Evolutionary conservation across 2,888 invertebrate genomes (phyloP), one percentile per base, ranked within the genome.

Genomic region (Aphidius colemani): DNA sequence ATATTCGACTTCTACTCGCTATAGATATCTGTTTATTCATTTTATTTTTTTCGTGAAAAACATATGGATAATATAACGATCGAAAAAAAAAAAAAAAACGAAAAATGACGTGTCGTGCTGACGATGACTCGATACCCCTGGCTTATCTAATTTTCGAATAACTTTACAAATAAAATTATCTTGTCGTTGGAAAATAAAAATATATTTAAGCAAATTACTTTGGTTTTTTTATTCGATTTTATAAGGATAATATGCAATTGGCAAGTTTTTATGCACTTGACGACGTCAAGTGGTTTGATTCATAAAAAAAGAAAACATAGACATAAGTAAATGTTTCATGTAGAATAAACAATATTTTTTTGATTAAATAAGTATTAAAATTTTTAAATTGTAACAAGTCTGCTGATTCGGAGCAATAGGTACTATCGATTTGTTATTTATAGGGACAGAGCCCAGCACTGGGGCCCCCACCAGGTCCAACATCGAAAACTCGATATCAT

Each of bases 361-460:
- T 18, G 13, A 18, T 18, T 18, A 18, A 30, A 30, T 30, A 30
- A 30, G 5, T 30, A 30, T 30, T 30, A 5, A 30, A 30, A 30
- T 30, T 30, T 18, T 46, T 11, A 13, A 40, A 64, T 67, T 67
- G 67, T 73, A 71, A 74, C 73, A 71, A 69, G 69, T 66, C 70
- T 70, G 71, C 71, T 71, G 67, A 73, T 73, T 72, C 70, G 73
- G 72, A 69, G 70, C 75, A 77, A 72, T 63, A 66, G 70, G 70
- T 72, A 70, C 75, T 77, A 77, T 78, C 75, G 77, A 78, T 77
- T 77, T 72, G 74, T 78, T 78, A 77, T 77, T 77, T 77, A 77
- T 78, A 77, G 77, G 77, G 77, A 71, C 72, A 74, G 30, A 30
- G 72, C 67, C 70, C 68, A 71, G 72, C 72, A 67, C 60, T 65